Evolutionary conservation across 2,888 invertebrate genomes (phyloP).

Genomic region (Cryptosula pallasiana): DNA sequence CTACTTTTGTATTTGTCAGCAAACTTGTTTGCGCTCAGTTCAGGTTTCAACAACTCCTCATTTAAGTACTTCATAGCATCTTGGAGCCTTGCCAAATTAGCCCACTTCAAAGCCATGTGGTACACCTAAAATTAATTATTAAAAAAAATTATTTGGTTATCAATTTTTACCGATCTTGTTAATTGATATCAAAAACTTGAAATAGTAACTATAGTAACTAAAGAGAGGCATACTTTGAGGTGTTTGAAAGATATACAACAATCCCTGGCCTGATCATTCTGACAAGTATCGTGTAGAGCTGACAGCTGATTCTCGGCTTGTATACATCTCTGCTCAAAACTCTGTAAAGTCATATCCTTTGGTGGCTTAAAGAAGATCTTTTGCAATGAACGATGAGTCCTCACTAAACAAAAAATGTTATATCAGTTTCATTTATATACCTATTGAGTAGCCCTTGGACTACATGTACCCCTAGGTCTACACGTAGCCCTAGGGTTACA

Average conservation of each 20-base stretch:
- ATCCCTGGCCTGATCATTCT: not conserved
- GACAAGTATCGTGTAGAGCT: not conserved
- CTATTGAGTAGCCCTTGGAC: too few relatives aligned
- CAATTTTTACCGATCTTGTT: too few relatives aligned
- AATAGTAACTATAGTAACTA: not conserved
- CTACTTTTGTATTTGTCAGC: not conserved
- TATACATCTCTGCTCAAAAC: constrained; percentile 22
- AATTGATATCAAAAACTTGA: too few relatives aligned
- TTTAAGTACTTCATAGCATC: not conserved
- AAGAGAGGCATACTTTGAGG: not conserved
- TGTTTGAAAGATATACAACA: constrained; percentile 1
- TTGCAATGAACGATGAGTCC: not conserved
- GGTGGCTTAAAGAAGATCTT: not conserved
- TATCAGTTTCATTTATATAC: too few relatives aligned
- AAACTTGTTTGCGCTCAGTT: constrained; percentile 1
- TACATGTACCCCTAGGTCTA: too few relatives aligned
- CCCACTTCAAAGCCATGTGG: constrained; percentile 3
- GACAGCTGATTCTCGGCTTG: not conserved
- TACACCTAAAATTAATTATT: too few relatives aligned
- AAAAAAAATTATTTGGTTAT: too few relatives aligned
- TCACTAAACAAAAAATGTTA: too few relatives aligned
- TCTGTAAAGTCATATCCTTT: not conserved
- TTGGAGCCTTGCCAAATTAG: not conserved
- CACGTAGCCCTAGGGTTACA: too few relatives aligned
- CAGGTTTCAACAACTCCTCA: not conserved